Percentiles rank a stretch among this genome's conserved stretches.
phyloP scores from a whole-genome alignment of 2,888 invertebrate species.

The Nephrotoma appendiculata region DNA sequence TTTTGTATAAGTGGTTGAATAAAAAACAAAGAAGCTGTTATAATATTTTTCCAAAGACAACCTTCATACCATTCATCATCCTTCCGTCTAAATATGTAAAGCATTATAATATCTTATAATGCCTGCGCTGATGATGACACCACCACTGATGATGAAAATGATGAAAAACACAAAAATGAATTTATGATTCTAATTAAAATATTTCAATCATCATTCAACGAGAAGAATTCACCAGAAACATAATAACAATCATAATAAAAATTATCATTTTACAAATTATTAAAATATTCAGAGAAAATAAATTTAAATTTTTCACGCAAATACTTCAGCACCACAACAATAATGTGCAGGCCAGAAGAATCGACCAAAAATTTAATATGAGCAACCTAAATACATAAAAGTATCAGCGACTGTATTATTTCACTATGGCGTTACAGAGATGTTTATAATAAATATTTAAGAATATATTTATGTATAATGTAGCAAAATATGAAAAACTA shows the following conservation, averaged over 20 bases:
- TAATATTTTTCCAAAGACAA: not conserved
- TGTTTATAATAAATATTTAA: not conserved
- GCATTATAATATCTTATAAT: not conserved
- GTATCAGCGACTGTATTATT: not conserved
- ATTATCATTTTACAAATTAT: not conserved
- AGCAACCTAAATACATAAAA: not conserved
- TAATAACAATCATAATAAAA: not conserved
- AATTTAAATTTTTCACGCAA: not conserved
- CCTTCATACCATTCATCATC: not conserved
- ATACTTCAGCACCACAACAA: not conserved
- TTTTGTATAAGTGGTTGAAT: not conserved
- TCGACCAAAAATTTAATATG: not conserved
- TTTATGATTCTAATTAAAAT: not conserved
- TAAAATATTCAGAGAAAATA: not conserved
- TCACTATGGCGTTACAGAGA: not conserved
- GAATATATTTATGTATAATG: not conserved
- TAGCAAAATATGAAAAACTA: not conserved
- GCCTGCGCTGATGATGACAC: too few species aligned
- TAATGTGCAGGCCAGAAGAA: not conserved
- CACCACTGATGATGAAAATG: not conserved
- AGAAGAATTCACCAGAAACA: not conserved
- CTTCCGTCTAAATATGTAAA: not conserved
- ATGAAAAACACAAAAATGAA: not conserved
- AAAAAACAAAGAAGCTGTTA: not conserved
- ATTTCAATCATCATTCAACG: not conserved